Conservation (phyloP, 2,797 vertebrate species). For the Pyrocephalus nanus region DNA sequence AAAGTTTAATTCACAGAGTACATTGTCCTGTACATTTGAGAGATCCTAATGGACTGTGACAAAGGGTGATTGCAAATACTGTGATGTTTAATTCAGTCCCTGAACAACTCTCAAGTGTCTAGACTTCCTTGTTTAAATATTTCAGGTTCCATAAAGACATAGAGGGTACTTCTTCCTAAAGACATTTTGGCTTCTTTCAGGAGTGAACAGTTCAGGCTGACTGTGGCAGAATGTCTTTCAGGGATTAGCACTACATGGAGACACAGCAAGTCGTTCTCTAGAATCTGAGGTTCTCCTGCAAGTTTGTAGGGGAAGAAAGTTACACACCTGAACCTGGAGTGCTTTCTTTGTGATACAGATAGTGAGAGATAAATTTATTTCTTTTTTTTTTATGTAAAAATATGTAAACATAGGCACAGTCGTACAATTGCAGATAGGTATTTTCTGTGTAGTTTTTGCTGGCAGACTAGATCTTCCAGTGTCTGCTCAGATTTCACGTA, state of each 20-base stretch:
- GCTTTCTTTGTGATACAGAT: background rate
- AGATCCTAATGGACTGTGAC: background rate
- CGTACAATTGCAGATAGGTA: background rate
- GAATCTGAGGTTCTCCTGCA: background rate
- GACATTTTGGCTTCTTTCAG: background rate
- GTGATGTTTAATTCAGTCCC: background rate
- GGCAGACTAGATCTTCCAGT: background rate
- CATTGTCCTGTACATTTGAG: background rate
- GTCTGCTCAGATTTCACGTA: background rate
- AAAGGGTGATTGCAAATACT: background rate
- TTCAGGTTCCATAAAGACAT: background rate
- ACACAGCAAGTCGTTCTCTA: background rate
- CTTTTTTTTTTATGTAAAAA: background rate
- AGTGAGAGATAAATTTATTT: background rate
- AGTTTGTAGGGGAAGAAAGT: background rate
- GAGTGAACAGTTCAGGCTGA: background rate
- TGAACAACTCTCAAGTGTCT: background rate
- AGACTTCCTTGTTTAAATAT: background rate
- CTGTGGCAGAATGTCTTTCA: background rate
- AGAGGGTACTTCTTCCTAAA: background rate
- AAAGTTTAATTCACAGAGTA: background rate
- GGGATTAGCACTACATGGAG: background rate
- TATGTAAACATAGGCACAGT: background rate
- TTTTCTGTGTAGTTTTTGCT: background rate
- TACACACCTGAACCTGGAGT: background rate